Evolutionary conservation across 2,113 vertebrate species (phyloP), one percentile per base, ranked within the genome.

Genomic region (Muntiacus reevesi): DNA sequence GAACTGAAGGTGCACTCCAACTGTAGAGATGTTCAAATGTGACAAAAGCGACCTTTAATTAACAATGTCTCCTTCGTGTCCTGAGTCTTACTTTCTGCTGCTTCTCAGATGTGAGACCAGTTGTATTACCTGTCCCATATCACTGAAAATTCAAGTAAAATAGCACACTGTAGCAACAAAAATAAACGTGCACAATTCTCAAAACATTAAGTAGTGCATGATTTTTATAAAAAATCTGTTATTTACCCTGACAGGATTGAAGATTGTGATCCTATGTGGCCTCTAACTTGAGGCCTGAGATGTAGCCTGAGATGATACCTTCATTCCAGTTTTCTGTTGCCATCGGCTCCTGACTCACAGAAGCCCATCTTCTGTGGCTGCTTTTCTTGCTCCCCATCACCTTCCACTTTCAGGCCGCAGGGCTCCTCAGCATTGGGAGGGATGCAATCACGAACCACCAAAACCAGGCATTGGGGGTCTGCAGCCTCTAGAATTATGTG

Each of bases 141-240:
- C 89, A 85, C 43, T 83, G 86, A 86, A 67, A 93, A 74, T n/a
- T 43, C 50, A n/a, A 74, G 5, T 71, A 74, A 86, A 97, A 86
- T 16, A 92, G 83, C 17, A 62, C 14, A 87, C n/a, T 64, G 87
- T 11, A 97, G 79, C 13, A 94, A 7, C 94, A 94, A 97, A 95
- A 93, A 17, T 50, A n/a, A 50, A 62, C n/a, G n/a, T 81, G 76
- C 47, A 54, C 28, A 47, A 54, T 60, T 71, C 88, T 7, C 50
- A 60, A 87, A 43, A 52, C 43, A 23, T 52, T 96, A 78, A 85
- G 88, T 81, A 91, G 84, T 17, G 13, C 14, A 50, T 50, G 11
- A 43, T 84, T 9, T 81, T 17, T 54, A 25, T 62, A 47, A 90
- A 50, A 50, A 92, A 81, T 17, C 82, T n/a, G 83, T 27, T 36